Conservation (phyloP, 2,797 vertebrate species). For the Chanos chanos region DNA sequence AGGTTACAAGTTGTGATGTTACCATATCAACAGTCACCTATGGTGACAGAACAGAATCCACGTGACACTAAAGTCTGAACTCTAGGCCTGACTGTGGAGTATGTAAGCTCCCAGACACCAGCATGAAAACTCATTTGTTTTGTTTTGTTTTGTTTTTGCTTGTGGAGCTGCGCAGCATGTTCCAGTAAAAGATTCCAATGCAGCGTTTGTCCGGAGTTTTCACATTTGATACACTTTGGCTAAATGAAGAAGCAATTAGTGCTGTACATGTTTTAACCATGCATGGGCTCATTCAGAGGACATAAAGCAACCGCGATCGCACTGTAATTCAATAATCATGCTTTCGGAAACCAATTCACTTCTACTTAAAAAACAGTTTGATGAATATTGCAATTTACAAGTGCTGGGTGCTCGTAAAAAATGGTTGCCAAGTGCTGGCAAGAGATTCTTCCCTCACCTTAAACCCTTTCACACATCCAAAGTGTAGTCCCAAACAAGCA, state of each 20-base stretch:
- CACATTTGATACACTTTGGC: background rate
- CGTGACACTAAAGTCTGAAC: too few relatives aligned
- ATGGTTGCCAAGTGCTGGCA: constrained; percentile 43
- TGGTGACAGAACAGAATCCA: too few relatives aligned
- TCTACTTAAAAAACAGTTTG: constrained; percentile 40
- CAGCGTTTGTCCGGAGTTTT: constrained; percentile 8
- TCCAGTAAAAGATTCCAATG: constrained; percentile 2
- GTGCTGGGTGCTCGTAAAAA: constrained; percentile 40
- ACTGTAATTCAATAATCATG: constrained; percentile 33
- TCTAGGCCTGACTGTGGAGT: background rate
- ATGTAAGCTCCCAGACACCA: background rate
- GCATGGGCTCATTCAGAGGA: constrained; percentile 11
- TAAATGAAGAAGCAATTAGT: constrained; percentile 18
- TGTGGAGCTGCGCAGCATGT: background rate
- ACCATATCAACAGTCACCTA: constrained; percentile 2
- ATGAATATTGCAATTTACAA: constrained; percentile 43
- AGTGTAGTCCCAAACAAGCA: constrained; percentile 27
- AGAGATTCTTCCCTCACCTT: constrained; percentile 47
- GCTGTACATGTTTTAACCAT: constrained; percentile 24
- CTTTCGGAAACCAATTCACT: constrained; percentile 38
- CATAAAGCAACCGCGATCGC: constrained; percentile 33
- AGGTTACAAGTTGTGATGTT: background rate
- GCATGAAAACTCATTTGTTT: background rate
- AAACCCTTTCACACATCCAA: constrained; percentile 45
- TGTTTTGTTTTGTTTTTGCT: background rate